Percentiles rank a stretch among this genome's conserved stretches.
Conservation (phyloP, 2,113 vertebrate genomes). For the Mus pahari region DNA sequence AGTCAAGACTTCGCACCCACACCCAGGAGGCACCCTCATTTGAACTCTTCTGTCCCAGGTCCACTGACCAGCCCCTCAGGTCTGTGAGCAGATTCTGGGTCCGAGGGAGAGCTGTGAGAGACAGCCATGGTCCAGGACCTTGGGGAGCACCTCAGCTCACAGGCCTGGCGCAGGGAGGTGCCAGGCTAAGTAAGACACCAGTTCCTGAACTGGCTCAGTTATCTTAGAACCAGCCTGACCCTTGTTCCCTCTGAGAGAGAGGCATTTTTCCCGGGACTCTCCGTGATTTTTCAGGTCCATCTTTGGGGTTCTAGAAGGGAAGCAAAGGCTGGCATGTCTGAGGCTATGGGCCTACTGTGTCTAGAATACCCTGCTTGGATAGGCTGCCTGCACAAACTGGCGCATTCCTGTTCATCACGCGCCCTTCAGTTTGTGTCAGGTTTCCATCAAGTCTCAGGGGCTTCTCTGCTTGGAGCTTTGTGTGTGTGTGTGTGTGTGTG, state of each 20-base stretch:
- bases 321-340: not conserved
- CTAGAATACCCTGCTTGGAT: not conserved
- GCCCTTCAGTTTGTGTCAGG: not conserved
- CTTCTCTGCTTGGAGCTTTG: not conserved
- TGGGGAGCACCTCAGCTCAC: not conserved
- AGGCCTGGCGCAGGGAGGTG: not conserved
- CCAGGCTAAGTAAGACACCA: not conserved
- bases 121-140: not conserved
- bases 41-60: slow-evolving; percentile 41
- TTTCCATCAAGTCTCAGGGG: slow-evolving; percentile 4
- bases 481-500: no score
- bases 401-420: not conserved
- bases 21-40: not conserved
- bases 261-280: not conserved
- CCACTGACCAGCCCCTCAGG: not conserved
- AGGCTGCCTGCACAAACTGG: not conserved
- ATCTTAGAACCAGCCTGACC: not conserved
- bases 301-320: not conserved
- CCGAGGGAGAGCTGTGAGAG: not conserved
- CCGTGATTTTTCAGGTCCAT: not conserved
- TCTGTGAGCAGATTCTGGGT: not conserved
- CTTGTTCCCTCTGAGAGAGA: not conserved
- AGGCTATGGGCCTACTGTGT: not conserved
- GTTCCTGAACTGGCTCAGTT: not conserved
- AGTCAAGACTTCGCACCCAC: not conserved